Conservation (phyloP, 2,797 vertebrate species). For the Nasua narica region DNA sequence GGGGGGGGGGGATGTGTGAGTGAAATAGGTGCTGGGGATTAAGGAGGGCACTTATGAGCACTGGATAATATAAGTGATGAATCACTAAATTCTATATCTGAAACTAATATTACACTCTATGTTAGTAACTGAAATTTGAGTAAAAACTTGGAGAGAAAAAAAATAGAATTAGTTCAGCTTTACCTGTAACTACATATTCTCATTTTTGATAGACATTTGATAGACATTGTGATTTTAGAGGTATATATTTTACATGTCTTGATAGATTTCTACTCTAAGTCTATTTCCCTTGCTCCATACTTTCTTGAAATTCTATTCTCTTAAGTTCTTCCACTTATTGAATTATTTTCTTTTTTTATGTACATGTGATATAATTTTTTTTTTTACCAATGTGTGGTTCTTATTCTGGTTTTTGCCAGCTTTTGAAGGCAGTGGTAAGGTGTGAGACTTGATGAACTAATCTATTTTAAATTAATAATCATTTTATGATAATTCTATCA, state of each 20-base stretch:
- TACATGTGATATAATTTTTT: not conserved
- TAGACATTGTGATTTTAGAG: not conserved
- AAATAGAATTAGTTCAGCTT: not conserved
- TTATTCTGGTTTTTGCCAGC: not conserved
- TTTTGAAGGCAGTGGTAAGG: not conserved
- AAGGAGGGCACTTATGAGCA: not conserved
- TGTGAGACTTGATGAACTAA: not conserved
- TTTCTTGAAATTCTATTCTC: not conserved
- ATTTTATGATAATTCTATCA: not conserved
- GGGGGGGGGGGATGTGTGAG: rapidly evolving
- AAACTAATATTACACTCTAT: not conserved
- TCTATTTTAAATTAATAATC: not conserved
- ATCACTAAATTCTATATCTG: not conserved
- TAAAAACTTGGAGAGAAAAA: not conserved
- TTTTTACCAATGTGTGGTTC: not conserved
- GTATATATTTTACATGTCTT: not conserved
- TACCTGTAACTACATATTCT: not conserved
- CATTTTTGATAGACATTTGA: not conserved
- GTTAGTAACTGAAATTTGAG: not conserved
- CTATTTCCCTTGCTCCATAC: not conserved
- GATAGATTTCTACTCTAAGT: not conserved
- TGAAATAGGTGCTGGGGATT: not conserved
- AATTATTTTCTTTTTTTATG: not conserved
- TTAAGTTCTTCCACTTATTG: not conserved
- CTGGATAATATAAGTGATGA: not conserved